Evolutionary conservation across 2,888 invertebrate genomes (phyloP).

Genomic region (Pandemis corylana): DNA sequence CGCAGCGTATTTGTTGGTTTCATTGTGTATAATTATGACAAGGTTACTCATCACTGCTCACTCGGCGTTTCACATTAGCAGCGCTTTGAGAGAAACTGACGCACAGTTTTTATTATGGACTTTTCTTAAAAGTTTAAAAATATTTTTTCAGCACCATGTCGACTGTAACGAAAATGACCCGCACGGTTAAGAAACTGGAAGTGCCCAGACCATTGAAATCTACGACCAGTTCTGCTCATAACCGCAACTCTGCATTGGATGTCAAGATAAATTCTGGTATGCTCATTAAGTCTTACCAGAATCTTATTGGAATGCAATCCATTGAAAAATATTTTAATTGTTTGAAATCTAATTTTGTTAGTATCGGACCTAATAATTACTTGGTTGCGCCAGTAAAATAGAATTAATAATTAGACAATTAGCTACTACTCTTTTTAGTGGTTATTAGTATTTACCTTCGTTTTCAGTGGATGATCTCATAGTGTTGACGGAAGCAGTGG

Average conservation of each 20-base stretch:
- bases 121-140: conserved; percentile 18
- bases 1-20: conserved; percentile 62
- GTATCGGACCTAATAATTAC: background rate
- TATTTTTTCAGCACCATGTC: conserved; percentile 78
- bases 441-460: conserved; percentile 27
- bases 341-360: background rate
- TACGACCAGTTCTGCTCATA: conserved; percentile 84
- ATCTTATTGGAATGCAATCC: conserved; percentile 46
- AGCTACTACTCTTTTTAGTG: background rate
- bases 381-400: background rate
- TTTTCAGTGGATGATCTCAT: conserved; percentile 92
- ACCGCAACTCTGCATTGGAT: conserved; percentile 80
- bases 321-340: background rate
- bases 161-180: conserved; percentile 87
- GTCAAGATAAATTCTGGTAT: conserved; percentile 83
- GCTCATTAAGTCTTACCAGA: conserved; percentile 42
- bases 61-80: conserved; percentile 44
- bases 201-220: conserved; percentile 90
- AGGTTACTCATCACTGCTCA: conserved; percentile 66
- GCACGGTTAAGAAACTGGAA: conserved; percentile 90
- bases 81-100: conserved; percentile 43
- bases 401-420: background rate
- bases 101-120: background rate
- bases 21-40: conserved; percentile 69
- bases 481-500: conserved; percentile 92